Evolutionary conservation across 2,113 vertebrate species (phyloP), one percentile per base, ranked within the genome.

Genomic region (Corvus cornix): DNA sequence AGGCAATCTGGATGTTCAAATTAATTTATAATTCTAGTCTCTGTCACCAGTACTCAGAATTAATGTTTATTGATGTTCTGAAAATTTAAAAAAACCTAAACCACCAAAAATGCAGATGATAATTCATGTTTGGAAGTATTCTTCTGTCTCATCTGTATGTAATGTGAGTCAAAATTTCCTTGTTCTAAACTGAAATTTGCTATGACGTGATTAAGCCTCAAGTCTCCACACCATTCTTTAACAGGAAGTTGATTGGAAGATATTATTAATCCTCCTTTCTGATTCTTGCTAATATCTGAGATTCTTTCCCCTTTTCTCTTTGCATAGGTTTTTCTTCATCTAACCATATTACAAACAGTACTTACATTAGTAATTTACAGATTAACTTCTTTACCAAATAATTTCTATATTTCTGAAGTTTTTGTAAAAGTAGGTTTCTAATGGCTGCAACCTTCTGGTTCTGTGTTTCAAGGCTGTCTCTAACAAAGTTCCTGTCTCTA

Each of bases 171-270:
- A 74, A 2, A 44, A 9, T 51, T 73, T 74, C 15, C 21, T 48
- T 0, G 0, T 46, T 66, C 16, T 79, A 52, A 78, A 63, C 2
- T 58, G 37, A 58, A 41, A 72, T 53, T 33, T 89, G 6, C 8
- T 70, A 30, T 19, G 59, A 46, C 0, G 1, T 31, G 10, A 19
- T 41, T 77, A 12, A 37, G 2, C 23, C 12, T 76, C 4, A 2
- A 31, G 4, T 49, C 0, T 74, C 8, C 14, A 5, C 23, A 39
- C 10, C 6, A 12, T 35, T 51, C 16, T n/a, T 46, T 43, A 78
- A 41, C 16, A 67, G n/a, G 4, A 82, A 53, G 7, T 73, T 72
- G 2, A 43, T 3, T 51, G 20, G 51, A 78, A 69, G 6, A 4
- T 41, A 8, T 69, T 7, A 10, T 23, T 35, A 35, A 51, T 58